phyloP scores from a whole-genome alignment of 2,113 vertebrate species.

The Oenanthe oenanthe region DNA sequence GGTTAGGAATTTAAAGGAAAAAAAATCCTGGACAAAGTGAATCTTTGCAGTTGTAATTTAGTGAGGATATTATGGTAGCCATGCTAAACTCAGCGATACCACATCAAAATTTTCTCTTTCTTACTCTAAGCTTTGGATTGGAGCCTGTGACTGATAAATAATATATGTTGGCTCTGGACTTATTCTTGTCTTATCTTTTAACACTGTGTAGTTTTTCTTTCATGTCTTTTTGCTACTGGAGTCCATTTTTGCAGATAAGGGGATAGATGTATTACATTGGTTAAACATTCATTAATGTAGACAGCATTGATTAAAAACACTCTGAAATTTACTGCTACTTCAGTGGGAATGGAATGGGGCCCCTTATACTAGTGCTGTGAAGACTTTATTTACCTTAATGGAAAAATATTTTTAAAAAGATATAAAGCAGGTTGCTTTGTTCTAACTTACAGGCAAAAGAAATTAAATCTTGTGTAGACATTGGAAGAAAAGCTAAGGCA shows the following conservation, averaged over 20 bases:
- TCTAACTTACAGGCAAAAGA: not conserved
- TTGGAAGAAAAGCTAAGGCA: not conserved
- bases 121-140: not conserved
- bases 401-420: not conserved
- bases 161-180: not conserved
- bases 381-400: not conserved
- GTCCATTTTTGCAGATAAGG: conserved; percentile 2
- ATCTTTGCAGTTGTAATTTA: not conserved
- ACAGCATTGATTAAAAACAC: not conserved
- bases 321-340: not conserved
- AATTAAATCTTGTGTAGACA: not conserved
- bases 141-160: not conserved
- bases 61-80: not conserved
- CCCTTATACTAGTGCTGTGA: not conserved
- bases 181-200: conserved; percentile 35
- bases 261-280: not conserved
- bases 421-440: not conserved
- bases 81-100: not conserved
- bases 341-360: not conserved
- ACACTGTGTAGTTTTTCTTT: not conserved
- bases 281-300: conserved; percentile 14
- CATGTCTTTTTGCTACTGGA: not conserved
- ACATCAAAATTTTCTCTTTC: not conserved
- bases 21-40: not conserved
- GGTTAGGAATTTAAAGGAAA: not conserved